Evolutionary conservation across 1,140 invertebrate species (phyloP), one percentile per base, ranked within the genome.

Genomic region (Drosophila tropicalis): DNA sequence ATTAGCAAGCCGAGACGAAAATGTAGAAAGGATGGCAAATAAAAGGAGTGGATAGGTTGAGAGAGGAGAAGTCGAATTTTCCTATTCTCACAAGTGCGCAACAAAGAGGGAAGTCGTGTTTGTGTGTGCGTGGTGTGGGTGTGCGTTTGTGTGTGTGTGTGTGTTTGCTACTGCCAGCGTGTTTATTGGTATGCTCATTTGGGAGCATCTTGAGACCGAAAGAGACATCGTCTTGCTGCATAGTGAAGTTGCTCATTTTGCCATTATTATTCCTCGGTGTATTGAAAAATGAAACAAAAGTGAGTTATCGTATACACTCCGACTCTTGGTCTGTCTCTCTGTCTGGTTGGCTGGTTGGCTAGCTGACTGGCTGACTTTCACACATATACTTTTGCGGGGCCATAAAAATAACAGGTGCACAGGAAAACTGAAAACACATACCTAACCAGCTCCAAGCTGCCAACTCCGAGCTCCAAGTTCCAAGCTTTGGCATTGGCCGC

Each of bases 191-290:
- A 75, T 89, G 85, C 72, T 84, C 84, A 73, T 89, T 89, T 78
- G 80, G 89, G 89, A 91, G 76, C 76, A 91, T 91, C 89, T 91
- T 91, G 89, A 83, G 89, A 84, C 80, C 73, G 44, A 60, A 41
- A 36, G 29, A 55, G 81, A 80, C 82, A 90, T 79, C 63, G 83
- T 90, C 83, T 86, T 80, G 81, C 80, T 85, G 89, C 79, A 84
- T 78, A 85, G 86, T 82, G 81, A 90, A 91, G 90, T 91, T 91
- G 90, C 90, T 91, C 90, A 91, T 91, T 91, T 91, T 91, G 83
- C 86, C 90, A 91, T 91, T 91, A 91, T 91, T 91, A 91, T 91
- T 91, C 90, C 90, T 32, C 74, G 74, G 90, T 73, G 90, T 82
- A 91, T 91, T 72, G 90, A 90, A 84, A 91, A 87, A 87, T 87